Percentiles rank a stretch among this genome's conserved stretches.
Evolutionary conservation across 2,113 vertebrate species (phyloP).

Genomic region (Boleophthalmus pectinirostris): DNA sequence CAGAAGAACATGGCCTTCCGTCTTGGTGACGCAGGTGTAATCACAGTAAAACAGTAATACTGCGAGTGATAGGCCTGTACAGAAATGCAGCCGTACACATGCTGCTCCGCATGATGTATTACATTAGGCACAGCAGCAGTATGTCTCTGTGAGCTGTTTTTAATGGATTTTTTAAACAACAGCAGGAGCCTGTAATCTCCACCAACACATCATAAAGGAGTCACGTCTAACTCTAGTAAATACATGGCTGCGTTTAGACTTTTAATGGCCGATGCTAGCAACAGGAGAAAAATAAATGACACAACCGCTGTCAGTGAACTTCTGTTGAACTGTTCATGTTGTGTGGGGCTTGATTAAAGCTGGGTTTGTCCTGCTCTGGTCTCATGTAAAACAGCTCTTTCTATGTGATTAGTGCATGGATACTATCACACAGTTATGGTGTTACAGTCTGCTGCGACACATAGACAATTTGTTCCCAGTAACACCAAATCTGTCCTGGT

Average conservation of each 20-base stretch:
- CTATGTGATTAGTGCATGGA: conserved; percentile 45
- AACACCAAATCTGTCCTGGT: conserved; percentile 61
- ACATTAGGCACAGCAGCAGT: conserved; percentile 52
- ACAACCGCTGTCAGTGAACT: conserved; percentile 23
- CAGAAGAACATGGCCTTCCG: conserved; percentile 29
- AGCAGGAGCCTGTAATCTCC: conserved; percentile 39
- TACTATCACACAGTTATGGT: conserved; percentile 51
- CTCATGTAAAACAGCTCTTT: conserved; percentile 46
- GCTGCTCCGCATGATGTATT: conserved; percentile 54
- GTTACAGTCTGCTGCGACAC: conserved; percentile 61
- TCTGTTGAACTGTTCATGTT: conserved; percentile 27
- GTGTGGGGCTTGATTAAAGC: conserved; percentile 33
- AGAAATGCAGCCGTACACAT: conserved; percentile 26
- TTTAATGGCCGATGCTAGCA: conserved; percentile 19
- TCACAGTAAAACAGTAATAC: conserved; percentile 59
- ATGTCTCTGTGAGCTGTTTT: conserved; percentile 53
- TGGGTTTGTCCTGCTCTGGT: conserved; percentile 28
- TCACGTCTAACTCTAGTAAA: conserved; percentile 31
- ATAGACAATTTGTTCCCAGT: conserved; percentile 58
- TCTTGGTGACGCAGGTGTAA: conserved; percentile 41
- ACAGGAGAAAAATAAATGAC: not conserved
- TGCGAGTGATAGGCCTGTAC: conserved; percentile 53
- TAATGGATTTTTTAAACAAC: conserved; percentile 52
- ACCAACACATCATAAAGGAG: conserved; percentile 34
- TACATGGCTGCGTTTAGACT: conserved; percentile 25